Evolutionary conservation across 1,140 invertebrate genomes (phyloP), one percentile per base, ranked within the genome.

Genomic region (Aphaenogaster rudis): DNA sequence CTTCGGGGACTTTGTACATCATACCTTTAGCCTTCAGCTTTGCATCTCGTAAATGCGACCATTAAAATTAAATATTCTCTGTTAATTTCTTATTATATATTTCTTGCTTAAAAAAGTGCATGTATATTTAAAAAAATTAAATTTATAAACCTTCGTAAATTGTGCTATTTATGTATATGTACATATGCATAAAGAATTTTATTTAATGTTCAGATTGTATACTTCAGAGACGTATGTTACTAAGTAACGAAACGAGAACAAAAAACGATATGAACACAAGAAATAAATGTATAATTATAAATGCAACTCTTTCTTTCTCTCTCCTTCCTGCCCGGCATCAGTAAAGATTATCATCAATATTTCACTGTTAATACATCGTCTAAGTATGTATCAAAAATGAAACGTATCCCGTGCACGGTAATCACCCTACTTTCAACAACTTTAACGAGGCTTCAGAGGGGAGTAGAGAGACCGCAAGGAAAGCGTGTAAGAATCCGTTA

Each of bases 401-500:
- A 6, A 54, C 21, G 21, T 69, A 81, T 67, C 50, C n/a, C 54
- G n/a, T 61, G 54, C 50, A 39, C 48, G 54, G 48, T 61, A 54
- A 63, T 63, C 82, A 81, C 33, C 76, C 88, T 72, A 86, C 76
- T 90, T 89, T 89, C 48, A 64, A 50, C 88, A 80, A 80, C n/a
- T 72, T 86, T 45, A 59, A 81, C 61, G n/a, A 33, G 36, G 15
- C 59, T 86, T 54, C 6, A 50, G 0, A 28, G 69, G 69, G 54
- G 3, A 79, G 52, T 17, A 7, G 33, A 67, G 17, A 39, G 57
- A 0, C 52, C 21, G 50, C 67, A 66, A 50, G 52, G 64, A 57
- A 67, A 45, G 45, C 72, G 88, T 87, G 88, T 89, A 90, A 90
- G 89, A 88, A 90, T 90, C 61, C 67, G 59, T 67, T 69, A 84